Conservation (phyloP, 1,140 invertebrate species). For the honey bee (Apis mellifera) region DNA sequence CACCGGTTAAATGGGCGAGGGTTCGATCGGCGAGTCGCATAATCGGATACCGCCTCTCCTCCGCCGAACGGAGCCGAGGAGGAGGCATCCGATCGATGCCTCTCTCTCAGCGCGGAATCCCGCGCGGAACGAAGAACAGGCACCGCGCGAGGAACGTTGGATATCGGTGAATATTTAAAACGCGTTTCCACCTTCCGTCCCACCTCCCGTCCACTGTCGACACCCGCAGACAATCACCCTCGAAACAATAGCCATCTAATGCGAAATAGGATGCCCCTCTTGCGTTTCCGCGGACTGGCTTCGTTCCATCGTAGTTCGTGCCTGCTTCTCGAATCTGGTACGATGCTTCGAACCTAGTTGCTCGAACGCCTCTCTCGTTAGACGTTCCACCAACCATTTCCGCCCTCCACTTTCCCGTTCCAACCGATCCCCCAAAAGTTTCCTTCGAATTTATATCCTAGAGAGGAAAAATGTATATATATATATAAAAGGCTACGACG, state of each 20-base stretch:
- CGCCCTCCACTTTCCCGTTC: not conserved
- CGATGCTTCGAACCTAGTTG: not conserved
- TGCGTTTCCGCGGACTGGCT: slow-evolving; percentile 37
- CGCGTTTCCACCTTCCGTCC: slow-evolving; percentile 10
- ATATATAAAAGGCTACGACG: not conserved
- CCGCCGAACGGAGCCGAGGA: not conserved
- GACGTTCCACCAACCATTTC: not conserved
- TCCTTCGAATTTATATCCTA: not conserved
- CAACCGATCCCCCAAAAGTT: not conserved
- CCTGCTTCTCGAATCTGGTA: slow-evolving; percentile 18
- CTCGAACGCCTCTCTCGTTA: slow-evolving; percentile 36
- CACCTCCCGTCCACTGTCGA: not conserved
- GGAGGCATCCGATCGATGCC: slow-evolving; percentile 20
- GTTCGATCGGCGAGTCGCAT: not conserved
- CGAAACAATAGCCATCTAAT: slow-evolving; percentile 66
- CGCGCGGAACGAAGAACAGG: slow-evolving; percentile 10
- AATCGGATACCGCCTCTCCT: not conserved
- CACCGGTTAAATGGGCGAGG: not conserved
- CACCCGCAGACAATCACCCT: slow-evolving; percentile 27
- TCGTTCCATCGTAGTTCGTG: slow-evolving; percentile 38
- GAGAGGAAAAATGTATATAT: not conserved
- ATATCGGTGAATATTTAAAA: slow-evolving; percentile 42
- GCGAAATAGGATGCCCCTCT: slow-evolving; percentile 51
- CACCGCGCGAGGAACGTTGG: not conserved
- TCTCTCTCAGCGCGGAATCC: slow-evolving; percentile 8